Base-by-base conservation (phyloP, 2,113 vertebrate genomes). In the Phainopepla nitens region DNA sequence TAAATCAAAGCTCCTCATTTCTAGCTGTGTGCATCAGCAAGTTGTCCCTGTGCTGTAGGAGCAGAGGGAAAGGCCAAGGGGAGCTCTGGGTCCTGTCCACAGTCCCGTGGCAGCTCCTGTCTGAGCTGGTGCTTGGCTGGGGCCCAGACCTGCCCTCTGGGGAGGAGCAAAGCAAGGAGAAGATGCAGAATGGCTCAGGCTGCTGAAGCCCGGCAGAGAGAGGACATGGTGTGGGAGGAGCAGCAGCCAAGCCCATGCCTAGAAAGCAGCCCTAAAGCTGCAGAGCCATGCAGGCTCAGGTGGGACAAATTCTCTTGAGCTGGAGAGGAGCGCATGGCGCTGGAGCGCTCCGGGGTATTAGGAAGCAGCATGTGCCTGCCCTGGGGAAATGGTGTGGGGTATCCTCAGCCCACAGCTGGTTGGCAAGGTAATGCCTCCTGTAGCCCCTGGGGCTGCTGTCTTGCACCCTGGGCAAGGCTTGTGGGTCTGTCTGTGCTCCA, bases 251-350 rank as follows among this genome's bases (percentile, higher is more conserved):
- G 85, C 84, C 70, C 11, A 0, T 88, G 58, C 71, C 82, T 92
- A 19, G 80, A 86, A 93, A 88, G 92, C 54, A 7, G 35, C 24
- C 5, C 60, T 73, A 15, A 17, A 81, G 80, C 68, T 64, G 79
- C 58, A 81, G 68, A 82, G 61, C 78, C 23, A 24, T 14, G 75
- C 14, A 1, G 25, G 36, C 64, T 86, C 25, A 0, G 0, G 2
- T 31, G 79, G 66, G 41, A 57, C 31, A 17, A 54, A 31, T 51
- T 86, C 3, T 25, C 66, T 24, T 33, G 54, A 75, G 62, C 50
- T 3, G 4, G n/a, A 39, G 76, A 11, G 56, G 51, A 57, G 35
- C 0, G 0, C 11, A 0, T 0, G 0, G 79, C 71, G 20, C 41
- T 1, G 0, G 58, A 68, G 66, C 0, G 0, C 12, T 12, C 25